Evolutionary conservation across 2,797 vertebrate species (phyloP), one percentile per base, ranked within the genome.

Genomic region (Erethizon dorsatum): DNA sequence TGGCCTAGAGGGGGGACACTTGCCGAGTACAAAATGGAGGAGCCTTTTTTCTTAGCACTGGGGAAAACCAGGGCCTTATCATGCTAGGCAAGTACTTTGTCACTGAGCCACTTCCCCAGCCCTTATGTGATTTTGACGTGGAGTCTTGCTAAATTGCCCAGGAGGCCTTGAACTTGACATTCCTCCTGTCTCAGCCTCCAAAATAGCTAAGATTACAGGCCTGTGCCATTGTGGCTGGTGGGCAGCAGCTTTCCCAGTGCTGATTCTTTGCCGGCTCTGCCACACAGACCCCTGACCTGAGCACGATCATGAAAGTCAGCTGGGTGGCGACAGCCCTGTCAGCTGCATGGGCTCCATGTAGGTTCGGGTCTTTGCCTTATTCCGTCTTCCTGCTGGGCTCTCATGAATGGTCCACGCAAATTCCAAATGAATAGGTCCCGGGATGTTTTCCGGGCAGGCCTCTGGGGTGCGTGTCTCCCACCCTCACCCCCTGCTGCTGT

Each of bases 1-100:
- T 41, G 57, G 15, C n/a, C 22, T 13, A 5, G n/a, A 45, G n/a
- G 75, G 22, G 14, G 5, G 37, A 31, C 0, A 0, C 6, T 12
- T 2, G 0, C 67, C 18, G 26, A 4, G 24, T 17, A 71, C 69
- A 41, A 37, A 41, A 24, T 37, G n/a, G n/a, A 73, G 71, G 20
- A 50, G 67, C 37, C 0, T 37, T 17, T 67, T 41, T 22, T 73
- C 17, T 5, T 75, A 75, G 71, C 2, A 28, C 71, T 47, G 12
- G 24, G 37, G 71, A 47, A 17, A 31, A 31, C 47, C 47, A 33
- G 75, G 41, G 6, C 47, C 75, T 78, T 3, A 15, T 11, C 28
- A 8, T 31, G 28, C 75, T 33, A 9, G 26, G 75, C 47, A 77
- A 28, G 47, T 6, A 3, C 47, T 71, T 37, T 77, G 15, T 50